These are phyloP conservation scores for Macrosteles quadrilineatus DNA, from an alignment of 1,140 invertebrate species.

Conservation along the genomic window DNA sequence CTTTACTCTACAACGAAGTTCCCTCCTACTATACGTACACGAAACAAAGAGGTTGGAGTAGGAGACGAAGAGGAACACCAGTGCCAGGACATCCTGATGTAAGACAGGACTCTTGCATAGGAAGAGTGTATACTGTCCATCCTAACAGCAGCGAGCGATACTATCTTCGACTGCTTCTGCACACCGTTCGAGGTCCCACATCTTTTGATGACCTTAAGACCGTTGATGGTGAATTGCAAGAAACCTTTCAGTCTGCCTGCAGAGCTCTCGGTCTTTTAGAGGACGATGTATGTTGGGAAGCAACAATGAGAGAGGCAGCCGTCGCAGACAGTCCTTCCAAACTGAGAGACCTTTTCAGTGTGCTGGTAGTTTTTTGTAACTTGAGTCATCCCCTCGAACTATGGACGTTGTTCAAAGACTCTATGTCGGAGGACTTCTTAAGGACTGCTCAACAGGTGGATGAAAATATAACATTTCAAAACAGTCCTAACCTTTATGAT, in stretches of 20 bases:
- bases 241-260: slow-evolving; percentile 46
- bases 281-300: slow-evolving; percentile 45
- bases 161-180: slow-evolving; percentile 51
- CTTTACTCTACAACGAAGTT: not conserved
- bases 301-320: slow-evolving; percentile 1
- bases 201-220: slow-evolving; percentile 49
- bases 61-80: not conserved
- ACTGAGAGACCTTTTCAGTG: not conserved
- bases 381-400: not conserved
- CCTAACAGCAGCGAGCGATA: slow-evolving; percentile 50
- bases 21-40: not conserved
- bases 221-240: slow-evolving; percentile 42
- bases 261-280: slow-evolving; percentile 46
- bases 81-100: slow-evolving; percentile 38
- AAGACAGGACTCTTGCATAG: slow-evolving; percentile 41
- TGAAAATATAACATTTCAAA: no score
- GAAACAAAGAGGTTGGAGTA: not conserved
- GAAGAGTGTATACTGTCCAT: slow-evolving; percentile 49
- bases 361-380: not conserved
- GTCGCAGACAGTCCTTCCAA: not conserved
- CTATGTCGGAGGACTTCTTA: not conserved
- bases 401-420: not conserved
- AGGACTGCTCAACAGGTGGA: not conserved
- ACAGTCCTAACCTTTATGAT: not conserved
- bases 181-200: slow-evolving; percentile 49